These are phyloP conservation scores for Sinocyclocheilus maitianheensis DNA, from an alignment of 2,113 vertebrate genomes.

Conservation along the genomic window DNA sequence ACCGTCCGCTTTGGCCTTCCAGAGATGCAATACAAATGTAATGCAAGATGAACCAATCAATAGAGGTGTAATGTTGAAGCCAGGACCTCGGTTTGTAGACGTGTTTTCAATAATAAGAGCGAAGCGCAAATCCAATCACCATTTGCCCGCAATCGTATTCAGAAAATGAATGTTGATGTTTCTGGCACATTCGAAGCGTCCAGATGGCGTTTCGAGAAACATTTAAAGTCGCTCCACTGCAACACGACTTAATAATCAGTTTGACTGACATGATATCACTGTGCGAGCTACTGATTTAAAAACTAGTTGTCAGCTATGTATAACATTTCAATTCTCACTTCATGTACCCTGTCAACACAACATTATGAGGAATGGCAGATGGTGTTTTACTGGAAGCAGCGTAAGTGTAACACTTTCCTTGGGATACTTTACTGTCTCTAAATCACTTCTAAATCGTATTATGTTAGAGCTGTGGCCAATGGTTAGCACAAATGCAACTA, in stretches of 20 bases:
- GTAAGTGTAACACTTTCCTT: neutral
- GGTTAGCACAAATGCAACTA: neutral
- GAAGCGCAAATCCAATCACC: constrained; percentile 23
- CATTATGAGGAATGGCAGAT: constrained; percentile 22
- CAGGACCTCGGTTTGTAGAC: constrained; percentile 39
- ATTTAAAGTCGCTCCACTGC: constrained; percentile 16
- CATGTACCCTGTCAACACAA: constrained; percentile 28
- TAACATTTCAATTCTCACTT: constrained; percentile 25
- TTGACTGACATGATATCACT: constrained; percentile 23
- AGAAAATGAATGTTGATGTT: constrained; percentile 29
- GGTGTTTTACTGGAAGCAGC: constrained; percentile 13
- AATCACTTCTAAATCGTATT: constrained; percentile 11
- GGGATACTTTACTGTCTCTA: constrained; percentile 1
- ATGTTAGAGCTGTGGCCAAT: neutral
- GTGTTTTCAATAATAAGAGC: constrained; percentile 40
- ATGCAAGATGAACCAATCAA: constrained; percentile 45
- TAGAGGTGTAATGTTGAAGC: constrained; percentile 35
- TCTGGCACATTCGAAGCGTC: constrained; percentile 6
- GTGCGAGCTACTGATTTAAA: neutral
- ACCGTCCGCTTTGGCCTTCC: constrained; percentile 15
- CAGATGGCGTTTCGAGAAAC: constrained; percentile 13
- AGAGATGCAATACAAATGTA: constrained; percentile 23
- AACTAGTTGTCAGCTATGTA: constrained; percentile 3
- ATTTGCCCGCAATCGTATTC: constrained; percentile 23
- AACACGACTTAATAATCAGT: constrained; percentile 5